A percentile compares a stretch with the other conserved stretches of the same genome.
Conservation (phyloP, 2,888 invertebrate genomes). For the Chloromyia formosa region DNA sequence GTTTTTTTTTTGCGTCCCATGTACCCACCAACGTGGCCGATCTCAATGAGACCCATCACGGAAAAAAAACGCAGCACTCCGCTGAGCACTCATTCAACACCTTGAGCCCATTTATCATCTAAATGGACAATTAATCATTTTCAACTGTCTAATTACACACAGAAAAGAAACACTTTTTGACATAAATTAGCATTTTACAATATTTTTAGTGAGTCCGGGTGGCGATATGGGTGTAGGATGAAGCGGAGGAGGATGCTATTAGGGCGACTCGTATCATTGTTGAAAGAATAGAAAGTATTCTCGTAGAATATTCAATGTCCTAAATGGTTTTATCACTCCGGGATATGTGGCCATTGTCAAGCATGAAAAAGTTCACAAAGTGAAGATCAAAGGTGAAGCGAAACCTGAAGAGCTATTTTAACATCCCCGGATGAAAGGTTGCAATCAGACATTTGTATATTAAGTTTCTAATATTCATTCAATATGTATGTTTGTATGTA, state of each 20-base stretch:
- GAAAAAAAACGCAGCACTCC: slow-evolving; percentile 35
- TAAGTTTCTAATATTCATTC: background rate
- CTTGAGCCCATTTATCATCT: slow-evolving; percentile 48
- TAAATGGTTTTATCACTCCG: background rate
- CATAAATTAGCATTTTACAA: slow-evolving; percentile 48
- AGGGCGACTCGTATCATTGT: background rate
- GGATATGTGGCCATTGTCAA: slow-evolving; percentile 11
- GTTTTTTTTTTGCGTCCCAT: background rate
- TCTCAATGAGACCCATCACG: background rate
- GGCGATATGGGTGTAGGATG: background rate
- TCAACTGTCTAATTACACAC: slow-evolving; percentile 47
- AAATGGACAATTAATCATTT: slow-evolving; percentile 49
- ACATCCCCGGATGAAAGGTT: background rate
- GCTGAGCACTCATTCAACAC: slow-evolving; percentile 47
- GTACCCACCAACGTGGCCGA: background rate
- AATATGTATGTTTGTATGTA: background rate
- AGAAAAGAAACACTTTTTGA: slow-evolving; percentile 49
- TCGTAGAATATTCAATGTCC: slow-evolving; percentile 5
- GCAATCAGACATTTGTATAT: background rate
- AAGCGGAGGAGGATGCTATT: background rate
- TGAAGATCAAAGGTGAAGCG: background rate
- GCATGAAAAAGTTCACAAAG: slow-evolving; percentile 25
- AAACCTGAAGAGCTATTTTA: background rate
- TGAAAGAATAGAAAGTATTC: background rate
- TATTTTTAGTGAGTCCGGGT: slow-evolving; percentile 21